Conservation (phyloP, 2,113 vertebrate genomes). For the Nothobranchius furzeri region DNA sequence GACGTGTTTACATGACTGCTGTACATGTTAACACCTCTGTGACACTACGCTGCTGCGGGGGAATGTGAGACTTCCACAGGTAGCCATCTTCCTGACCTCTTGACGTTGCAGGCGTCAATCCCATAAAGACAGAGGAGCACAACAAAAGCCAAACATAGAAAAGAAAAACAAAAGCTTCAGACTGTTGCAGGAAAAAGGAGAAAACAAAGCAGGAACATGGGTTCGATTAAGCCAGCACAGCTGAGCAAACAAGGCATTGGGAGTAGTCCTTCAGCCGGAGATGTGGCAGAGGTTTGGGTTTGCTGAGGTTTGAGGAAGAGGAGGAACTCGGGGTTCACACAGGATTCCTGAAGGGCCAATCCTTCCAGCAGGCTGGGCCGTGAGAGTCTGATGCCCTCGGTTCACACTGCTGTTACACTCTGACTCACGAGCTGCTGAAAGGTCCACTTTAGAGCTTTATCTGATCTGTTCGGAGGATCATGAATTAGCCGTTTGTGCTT, state of each 20-base stretch:
- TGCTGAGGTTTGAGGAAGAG: slow-evolving; percentile 42
- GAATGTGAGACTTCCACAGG: slow-evolving; percentile 64
- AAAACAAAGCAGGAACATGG: slow-evolving; percentile 70
- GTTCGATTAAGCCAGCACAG: slow-evolving; percentile 71
- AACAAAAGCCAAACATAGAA: slow-evolving; percentile 60
- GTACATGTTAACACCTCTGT: slow-evolving; percentile 59
- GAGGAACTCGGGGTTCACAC: slow-evolving; percentile 59
- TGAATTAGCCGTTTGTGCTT: slow-evolving; percentile 12
- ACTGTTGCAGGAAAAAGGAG: slow-evolving; percentile 45
- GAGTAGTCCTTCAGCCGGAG: slow-evolving; percentile 67
- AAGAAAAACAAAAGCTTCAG: slow-evolving; percentile 66
- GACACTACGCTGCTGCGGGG: slow-evolving; percentile 47
- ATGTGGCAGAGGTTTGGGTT: slow-evolving; percentile 66
- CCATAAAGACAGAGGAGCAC: slow-evolving; percentile 32
- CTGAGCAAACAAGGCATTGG: slow-evolving; percentile 77
- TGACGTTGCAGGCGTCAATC: slow-evolving; percentile 46
- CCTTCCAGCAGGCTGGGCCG: slow-evolving; percentile 58
- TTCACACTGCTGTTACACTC: slow-evolving; percentile 25
- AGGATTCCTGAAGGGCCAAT: slow-evolving; percentile 66
- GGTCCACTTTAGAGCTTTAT: slow-evolving; percentile 12
- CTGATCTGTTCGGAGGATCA: slow-evolving; percentile 17
- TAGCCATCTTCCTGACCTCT: slow-evolving; percentile 53
- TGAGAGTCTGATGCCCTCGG: slow-evolving; percentile 56
- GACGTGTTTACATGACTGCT: slow-evolving; percentile 51
- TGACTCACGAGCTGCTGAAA: slow-evolving; percentile 10